Base-by-base conservation (phyloP, 2,113 vertebrate species). In the Atherinomorus stipes region DNA sequence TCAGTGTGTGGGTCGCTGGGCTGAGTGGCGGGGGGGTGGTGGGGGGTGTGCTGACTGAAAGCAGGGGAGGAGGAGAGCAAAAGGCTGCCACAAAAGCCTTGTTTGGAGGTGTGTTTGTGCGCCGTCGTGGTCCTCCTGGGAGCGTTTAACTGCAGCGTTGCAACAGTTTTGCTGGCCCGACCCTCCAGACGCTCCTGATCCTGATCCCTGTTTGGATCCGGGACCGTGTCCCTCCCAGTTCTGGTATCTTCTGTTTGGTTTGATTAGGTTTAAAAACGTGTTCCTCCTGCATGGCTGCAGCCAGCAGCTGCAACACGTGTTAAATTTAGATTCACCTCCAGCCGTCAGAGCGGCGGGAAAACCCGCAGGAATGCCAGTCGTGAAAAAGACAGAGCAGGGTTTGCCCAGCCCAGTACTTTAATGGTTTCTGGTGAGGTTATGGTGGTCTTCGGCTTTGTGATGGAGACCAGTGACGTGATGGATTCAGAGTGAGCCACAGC, bases 1-100 rank as follows among this genome's bases (percentile, higher is more conserved):
- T 89, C 85, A 90, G 87, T 94, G 92, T 93, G 85, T 44, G 42
- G 58, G 74, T 52, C 78, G 62, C 62, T 34, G 21, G 81, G 54
- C 61, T 42, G 53, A 78, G 76, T 69, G 67, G 85, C 61, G 40
- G 83, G 58, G 40, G 80, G 78, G 26, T 21, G 53, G 42, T 12
- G 15, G 80, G 63, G 62, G 42, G 66, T 45, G 70, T 52, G 78
- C 37, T 51, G 79, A 16, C 38, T 78, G 71, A 84, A 80, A 73
- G 67, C 26, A 65, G 64, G 53, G 64, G 50, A 68, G 64, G 80
- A 72, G 65, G 70, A 26, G 26, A 66, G 78, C 84, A 70, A 83
- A 80, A 77, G 74, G 69, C 71, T 58, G 25, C 68, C 67, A 84
- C 81, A 83, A 83, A 90, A 80, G 81, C 71, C 65, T 47, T 11